Conservation (phyloP, 1,140 invertebrate genomes). For the Luehdorfia chinensis region DNA sequence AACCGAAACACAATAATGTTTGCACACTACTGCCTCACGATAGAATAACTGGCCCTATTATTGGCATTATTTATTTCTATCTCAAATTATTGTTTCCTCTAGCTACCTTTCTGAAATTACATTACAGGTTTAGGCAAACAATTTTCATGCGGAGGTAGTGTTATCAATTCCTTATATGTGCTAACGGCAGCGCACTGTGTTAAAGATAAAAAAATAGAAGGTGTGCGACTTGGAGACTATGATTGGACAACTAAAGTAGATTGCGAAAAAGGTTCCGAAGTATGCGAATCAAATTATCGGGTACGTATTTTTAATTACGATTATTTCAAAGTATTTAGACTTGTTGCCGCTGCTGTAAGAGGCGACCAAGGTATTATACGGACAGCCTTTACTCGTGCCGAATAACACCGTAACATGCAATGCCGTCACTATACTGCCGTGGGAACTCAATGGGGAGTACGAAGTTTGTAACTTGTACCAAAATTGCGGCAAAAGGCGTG, state of each 20-base stretch:
- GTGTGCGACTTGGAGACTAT: slow-evolving; percentile 1
- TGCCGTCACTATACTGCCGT: background rate
- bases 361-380: too few species aligned
- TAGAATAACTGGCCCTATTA: too few species aligned
- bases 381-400: too few species aligned
- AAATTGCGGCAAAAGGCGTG: too few species aligned
- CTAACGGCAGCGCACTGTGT: slow-evolving; percentile 20
- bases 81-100: too few species aligned
- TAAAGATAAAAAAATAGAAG: slow-evolving; percentile 1
- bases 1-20: too few species aligned
- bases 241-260: background rate
- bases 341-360: too few species aligned
- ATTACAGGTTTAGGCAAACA: background rate
- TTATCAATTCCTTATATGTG: slow-evolving; percentile 15
- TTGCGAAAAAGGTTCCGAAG: background rate
- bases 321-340: background rate
- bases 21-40: too few species aligned
- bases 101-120: too few species aligned
- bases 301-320: too few species aligned
- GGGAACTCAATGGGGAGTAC: background rate
- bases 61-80: background rate
- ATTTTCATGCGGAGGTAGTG: slow-evolving; percentile 13
- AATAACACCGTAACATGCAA: too few species aligned
- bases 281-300: slow-evolving; percentile 6
- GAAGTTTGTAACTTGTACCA: too few species aligned